Evolutionary conservation across 2,797 vertebrate species (phyloP).

Genomic region (Malurus leucopterus): DNA sequence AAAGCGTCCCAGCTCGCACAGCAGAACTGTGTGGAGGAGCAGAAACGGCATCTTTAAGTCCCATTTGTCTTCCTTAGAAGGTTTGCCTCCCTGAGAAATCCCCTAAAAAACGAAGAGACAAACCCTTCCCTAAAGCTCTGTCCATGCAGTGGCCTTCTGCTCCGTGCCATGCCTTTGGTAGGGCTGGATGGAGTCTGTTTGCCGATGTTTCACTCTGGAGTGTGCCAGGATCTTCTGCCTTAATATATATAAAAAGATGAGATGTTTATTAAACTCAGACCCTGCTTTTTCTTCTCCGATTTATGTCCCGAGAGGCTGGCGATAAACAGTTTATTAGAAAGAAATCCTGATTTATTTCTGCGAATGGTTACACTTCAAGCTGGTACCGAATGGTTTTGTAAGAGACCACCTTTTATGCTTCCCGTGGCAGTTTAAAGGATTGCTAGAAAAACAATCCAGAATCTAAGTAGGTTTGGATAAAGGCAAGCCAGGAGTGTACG

Average conservation of each 20-base stretch:
- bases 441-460: slow-evolving; percentile 37
- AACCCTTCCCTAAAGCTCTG: not conserved
- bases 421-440: slow-evolving; percentile 31
- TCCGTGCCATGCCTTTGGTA: accelerated
- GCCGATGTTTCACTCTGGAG: accelerated
- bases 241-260: not conserved
- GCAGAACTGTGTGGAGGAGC: accelerated
- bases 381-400: not conserved
- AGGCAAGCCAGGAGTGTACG: not conserved
- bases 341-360: slow-evolving; percentile 24
- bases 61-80: not conserved
- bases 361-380: not conserved
- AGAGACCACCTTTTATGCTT: slow-evolving; percentile 27
- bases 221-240: not conserved
- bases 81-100: not conserved
- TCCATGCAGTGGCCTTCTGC: accelerated
- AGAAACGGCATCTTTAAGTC: accelerated
- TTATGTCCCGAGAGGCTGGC: not conserved
- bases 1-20: accelerated
- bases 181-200: not conserved
- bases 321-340: slow-evolving; percentile 41
- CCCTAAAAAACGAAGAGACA: not conserved
- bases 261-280: slow-evolving; percentile 20
- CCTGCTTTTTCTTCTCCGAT: not conserved
- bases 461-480: not conserved